Evolutionary conservation across 2,888 invertebrate species (phyloP), one percentile per base, ranked within the genome.

Genomic region (Agrenia bidenticulata): DNA sequence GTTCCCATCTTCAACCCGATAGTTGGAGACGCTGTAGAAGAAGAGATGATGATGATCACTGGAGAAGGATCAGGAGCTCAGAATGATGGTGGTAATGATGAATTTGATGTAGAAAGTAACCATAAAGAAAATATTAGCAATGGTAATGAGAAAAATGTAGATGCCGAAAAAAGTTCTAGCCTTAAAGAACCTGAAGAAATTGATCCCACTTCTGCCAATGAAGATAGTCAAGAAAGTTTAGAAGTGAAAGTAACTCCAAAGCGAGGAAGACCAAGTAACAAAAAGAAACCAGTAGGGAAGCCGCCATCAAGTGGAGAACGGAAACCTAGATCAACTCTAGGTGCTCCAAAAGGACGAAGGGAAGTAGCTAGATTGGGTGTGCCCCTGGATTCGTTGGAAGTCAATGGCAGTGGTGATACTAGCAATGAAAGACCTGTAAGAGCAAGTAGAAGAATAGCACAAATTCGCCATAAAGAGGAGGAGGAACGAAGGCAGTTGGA

Each of bases 401-500:
- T 67, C 9, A 69, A 69, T 62, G 62, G 50, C 56, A 32, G 50
- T 32, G 57, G 61, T 32, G 56, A 51, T 45, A 63, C 49, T n/a
- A 59, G 60, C 9, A 79, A 80, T 0, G 77, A 80, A 21, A 79
- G 83, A 17, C 85, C 85, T 0, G 88, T 92, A 2, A 81, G 94
- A 7, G 89, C 90, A 77, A 92, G 92, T 1, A 83, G 93, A 1
- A 83, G 94, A 66, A 90, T 94, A 75, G 94, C 93, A 0, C 92
- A 92, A 79, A 84, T 91, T 77, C 90, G 92, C 79, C 91, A 93
- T 65, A 88, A 87, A 73, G 92, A 93, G 78, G 91, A 92, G 78
- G 90, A 90, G 0, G 90, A 92, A 67, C 81, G 89, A 1, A 81
- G 89, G 13, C 86, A 88, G 69, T 79, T 87, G 58, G 90, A 92